A percentile compares a stretch with the other conserved stretches of the same genome.
Conservation (phyloP, 2,797 vertebrate genomes). For the Petrocephalus sullivani region DNA sequence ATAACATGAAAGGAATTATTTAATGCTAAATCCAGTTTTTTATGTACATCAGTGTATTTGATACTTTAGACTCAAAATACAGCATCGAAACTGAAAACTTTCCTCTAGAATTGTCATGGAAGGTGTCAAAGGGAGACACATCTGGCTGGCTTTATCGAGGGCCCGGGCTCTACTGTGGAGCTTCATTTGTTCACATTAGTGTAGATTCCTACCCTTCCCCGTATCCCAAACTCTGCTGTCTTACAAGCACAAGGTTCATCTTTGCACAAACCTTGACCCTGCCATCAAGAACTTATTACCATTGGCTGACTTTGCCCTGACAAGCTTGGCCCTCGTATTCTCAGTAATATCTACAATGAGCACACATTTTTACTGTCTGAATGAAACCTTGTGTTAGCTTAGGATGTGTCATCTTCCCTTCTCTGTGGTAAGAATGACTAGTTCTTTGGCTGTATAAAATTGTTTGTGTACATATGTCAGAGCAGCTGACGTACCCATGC, state of each 20-base stretch:
- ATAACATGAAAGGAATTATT: not conserved
- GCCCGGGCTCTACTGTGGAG: not conserved
- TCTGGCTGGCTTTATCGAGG: not conserved
- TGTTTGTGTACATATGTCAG: not conserved
- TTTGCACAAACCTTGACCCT: not conserved
- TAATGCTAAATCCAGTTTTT: too few relatives aligned
- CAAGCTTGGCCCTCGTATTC: slow-evolving; percentile 20
- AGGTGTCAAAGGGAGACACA: too few relatives aligned
- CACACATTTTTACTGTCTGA: not conserved
- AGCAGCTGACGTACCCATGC: not conserved
- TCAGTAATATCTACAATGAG: not conserved
- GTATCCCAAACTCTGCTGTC: not conserved
- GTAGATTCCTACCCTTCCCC: not conserved
- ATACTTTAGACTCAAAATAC: too few relatives aligned
- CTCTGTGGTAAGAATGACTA: not conserved
- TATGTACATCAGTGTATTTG: too few relatives aligned
- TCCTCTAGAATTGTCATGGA: too few relatives aligned
- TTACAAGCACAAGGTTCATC: not conserved
- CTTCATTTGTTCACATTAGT: not conserved
- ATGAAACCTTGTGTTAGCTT: not conserved
- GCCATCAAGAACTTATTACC: not conserved
- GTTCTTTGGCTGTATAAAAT: not conserved
- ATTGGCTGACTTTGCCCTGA: not conserved
- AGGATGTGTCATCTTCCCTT: not conserved
- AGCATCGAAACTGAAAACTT: too few relatives aligned